Conservation (phyloP, 1,140 invertebrate species). For the Polypedilum vanderplanki region DNA sequence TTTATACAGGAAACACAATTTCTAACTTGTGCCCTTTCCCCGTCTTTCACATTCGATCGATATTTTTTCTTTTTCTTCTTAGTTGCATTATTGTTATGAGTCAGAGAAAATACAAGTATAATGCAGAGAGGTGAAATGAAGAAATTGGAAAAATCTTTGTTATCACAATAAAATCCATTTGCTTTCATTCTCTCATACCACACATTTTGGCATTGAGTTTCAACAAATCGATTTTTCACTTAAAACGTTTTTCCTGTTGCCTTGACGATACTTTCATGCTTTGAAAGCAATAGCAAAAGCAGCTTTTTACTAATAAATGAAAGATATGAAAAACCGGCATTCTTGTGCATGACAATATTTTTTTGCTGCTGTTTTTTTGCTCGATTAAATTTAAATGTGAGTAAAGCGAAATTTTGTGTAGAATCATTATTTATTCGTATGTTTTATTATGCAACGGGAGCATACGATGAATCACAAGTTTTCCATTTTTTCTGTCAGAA, state of each 20-base stretch:
- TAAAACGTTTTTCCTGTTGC: background rate
- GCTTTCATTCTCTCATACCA: background rate
- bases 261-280: background rate
- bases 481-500: background rate
- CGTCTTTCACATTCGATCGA: background rate
- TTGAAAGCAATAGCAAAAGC: background rate
- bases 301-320: background rate
- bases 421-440: background rate
- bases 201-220: background rate
- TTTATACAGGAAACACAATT: too few relatives aligned
- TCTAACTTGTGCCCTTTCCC: too few relatives aligned
- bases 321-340: background rate
- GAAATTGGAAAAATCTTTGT: background rate
- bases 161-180: constrained; percentile 6
- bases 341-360: background rate
- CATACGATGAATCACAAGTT: background rate
- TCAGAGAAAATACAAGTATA: background rate
- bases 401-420: constrained; percentile 10
- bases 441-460: background rate
- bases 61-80: background rate
- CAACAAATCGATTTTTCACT: background rate
- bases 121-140: background rate
- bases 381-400: constrained; percentile 19
- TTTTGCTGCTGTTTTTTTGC: background rate
- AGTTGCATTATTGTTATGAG: background rate